Evolutionary conservation across 2,888 invertebrate genomes (phyloP).

Genomic region (Allophyes oxyacanthae): DNA sequence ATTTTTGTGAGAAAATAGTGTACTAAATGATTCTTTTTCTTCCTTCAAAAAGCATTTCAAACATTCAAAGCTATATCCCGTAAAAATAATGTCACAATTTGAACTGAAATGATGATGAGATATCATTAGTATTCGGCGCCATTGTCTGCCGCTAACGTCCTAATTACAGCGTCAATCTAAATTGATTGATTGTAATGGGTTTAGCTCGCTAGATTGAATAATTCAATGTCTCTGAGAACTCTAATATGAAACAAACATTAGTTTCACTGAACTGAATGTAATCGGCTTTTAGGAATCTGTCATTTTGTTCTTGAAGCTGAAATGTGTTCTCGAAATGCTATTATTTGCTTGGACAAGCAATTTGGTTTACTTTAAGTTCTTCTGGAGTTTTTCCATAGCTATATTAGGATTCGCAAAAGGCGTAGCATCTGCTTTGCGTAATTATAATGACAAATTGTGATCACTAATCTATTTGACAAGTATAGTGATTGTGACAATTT

Average conservation of each 20-base stretch:
- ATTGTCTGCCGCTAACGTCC: slow-evolving; percentile 44
- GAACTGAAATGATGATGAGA: slow-evolving; percentile 28
- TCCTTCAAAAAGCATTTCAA: too few relatives aligned
- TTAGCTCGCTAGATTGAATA: slow-evolving; percentile 38
- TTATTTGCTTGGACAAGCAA: slow-evolving; percentile 24
- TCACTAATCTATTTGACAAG: too few relatives aligned
- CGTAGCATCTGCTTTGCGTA: too few relatives aligned
- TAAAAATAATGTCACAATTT: slow-evolving; percentile 9
- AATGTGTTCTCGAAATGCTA: slow-evolving; percentile 27
- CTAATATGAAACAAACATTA: slow-evolving; percentile 34
- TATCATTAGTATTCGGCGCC: slow-evolving; percentile 44
- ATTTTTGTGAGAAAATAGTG: too few relatives aligned
- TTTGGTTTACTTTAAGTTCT: too few relatives aligned
- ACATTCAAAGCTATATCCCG: background rate
- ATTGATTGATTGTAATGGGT: slow-evolving; percentile 53
- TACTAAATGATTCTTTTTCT: too few relatives aligned
- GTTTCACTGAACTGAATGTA: slow-evolving; percentile 29
- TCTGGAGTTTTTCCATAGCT: too few relatives aligned
- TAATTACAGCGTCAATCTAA: slow-evolving; percentile 62
- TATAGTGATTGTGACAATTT: too few relatives aligned
- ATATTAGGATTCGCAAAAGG: too few relatives aligned
- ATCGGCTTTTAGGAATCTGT: slow-evolving; percentile 30
- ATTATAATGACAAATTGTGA: too few relatives aligned
- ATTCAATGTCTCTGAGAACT: slow-evolving; percentile 41
- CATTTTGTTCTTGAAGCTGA: slow-evolving; percentile 26